phyloP scores from a whole-genome alignment of 1,140 invertebrate genomes.

The Eupristina koningsbergeri region DNA sequence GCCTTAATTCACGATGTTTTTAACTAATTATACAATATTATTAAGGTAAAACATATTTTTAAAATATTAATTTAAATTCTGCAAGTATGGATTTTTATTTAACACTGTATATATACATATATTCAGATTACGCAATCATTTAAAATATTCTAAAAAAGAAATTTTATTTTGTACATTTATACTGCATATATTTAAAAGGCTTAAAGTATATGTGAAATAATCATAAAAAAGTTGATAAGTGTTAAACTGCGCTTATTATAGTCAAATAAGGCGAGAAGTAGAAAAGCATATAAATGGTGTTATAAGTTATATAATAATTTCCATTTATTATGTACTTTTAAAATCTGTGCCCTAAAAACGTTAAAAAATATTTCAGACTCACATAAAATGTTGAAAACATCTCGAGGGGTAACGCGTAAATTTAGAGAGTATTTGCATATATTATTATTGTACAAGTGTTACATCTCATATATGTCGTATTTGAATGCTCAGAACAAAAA shows the following conservation, averaged over 20 bases:
- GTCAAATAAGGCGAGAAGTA: not conserved
- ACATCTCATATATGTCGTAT: not conserved
- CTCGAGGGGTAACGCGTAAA: not conserved
- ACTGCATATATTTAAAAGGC: not conserved
- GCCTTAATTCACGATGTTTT: not conserved
- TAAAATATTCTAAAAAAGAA: not conserved
- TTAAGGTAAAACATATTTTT: not conserved
- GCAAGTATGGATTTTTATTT: no score
- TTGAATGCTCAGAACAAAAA: not conserved
- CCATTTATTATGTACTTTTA: not conserved
- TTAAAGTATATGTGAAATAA: not conserved
- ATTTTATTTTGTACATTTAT: not conserved
- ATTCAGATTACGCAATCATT: no score
- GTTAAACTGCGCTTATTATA: not conserved
- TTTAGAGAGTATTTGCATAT: conserved; percentile 15
- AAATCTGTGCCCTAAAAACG: not conserved
- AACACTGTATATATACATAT: no score
- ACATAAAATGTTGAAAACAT: not conserved
- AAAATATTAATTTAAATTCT: not conserved
- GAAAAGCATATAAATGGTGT: not conserved
- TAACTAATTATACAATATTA: not conserved
- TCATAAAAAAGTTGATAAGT: not conserved
- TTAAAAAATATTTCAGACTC: not conserved
- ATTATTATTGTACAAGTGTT: conserved; percentile 5
- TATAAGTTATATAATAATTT: conserved; percentile 12